Evolutionary conservation across 1,140 invertebrate species (phyloP).

Genomic region (Trissolcus basalis): DNA sequence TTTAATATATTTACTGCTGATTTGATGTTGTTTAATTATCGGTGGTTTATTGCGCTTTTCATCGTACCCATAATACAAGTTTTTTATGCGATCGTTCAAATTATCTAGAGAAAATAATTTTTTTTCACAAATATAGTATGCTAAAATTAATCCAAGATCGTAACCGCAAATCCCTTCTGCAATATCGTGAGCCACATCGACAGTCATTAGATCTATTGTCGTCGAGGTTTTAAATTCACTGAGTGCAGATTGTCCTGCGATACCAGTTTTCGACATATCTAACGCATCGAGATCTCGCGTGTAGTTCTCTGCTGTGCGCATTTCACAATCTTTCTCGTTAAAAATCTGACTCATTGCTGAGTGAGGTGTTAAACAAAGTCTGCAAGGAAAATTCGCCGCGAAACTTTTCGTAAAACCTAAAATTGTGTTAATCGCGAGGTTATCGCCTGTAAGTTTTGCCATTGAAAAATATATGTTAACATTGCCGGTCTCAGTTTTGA

Average conservation of each 20-base stretch:
- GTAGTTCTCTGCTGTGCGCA: conserved; percentile 11
- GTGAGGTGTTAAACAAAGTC: conserved; percentile 3
- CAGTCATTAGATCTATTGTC: conserved; percentile 14
- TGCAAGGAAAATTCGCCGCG: not conserved
- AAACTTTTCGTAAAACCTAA: conserved; percentile 8
- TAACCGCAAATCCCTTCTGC: conserved; percentile 4
- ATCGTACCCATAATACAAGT: not conserved
- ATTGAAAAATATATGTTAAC: not conserved
- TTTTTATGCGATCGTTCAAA: not conserved
- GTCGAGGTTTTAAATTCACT: not conserved
- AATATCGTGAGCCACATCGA: conserved; percentile 4
- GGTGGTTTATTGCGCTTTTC: conserved; percentile 12
- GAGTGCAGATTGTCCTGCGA: not conserved
- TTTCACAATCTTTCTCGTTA: not conserved
- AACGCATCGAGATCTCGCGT: not conserved
- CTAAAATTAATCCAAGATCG: not conserved
- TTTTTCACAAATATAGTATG: not conserved
- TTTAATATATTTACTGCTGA: conserved; percentile 5
- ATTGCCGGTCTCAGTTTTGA: not conserved
- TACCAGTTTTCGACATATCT: not conserved
- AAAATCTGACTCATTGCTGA: not conserved
- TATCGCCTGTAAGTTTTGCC: conserved; percentile 3
- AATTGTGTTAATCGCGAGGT: conserved; percentile 4
- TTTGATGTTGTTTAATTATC: not conserved
- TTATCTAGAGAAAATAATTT: not conserved